Conservation (phyloP, 2,113 vertebrate genomes). For the Cathartes aura region DNA sequence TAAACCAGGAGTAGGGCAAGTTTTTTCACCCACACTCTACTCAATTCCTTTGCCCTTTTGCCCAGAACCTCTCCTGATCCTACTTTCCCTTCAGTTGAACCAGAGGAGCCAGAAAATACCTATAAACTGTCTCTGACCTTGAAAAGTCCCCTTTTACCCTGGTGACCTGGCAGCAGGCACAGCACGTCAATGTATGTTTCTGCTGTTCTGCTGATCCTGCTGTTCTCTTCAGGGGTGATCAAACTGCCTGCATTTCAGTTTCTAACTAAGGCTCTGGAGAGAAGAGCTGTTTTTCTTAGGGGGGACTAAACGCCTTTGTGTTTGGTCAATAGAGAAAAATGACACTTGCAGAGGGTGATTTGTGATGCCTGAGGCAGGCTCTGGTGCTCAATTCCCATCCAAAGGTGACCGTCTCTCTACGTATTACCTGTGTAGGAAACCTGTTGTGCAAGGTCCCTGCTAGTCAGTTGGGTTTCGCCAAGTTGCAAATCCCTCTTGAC, state of each 20-base stretch:
- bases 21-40: not conserved
- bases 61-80: not conserved
- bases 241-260: not conserved
- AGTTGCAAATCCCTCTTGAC: not conserved
- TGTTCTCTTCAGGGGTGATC: not conserved
- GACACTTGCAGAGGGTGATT: not conserved
- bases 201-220: not conserved
- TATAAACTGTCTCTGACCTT: conserved; percentile 16
- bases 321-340: not conserved
- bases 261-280: not conserved
- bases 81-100: not conserved
- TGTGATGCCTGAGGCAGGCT: not conserved
- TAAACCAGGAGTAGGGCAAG: not conserved
- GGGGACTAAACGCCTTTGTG: not conserved
- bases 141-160: not conserved
- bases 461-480: not conserved
- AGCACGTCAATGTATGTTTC: not conserved
- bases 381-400: not conserved
- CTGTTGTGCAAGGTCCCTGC: not conserved
- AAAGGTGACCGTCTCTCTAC: not conserved
- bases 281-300: not conserved
- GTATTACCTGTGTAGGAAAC: not conserved
- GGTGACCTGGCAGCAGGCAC: not conserved
- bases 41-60: not conserved
- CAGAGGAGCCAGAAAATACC: not conserved